These are phyloP conservation scores for Hypotaenidia philippensis DNA, from an alignment of 2,797 vertebrate species.

Conservation along the genomic window DNA sequence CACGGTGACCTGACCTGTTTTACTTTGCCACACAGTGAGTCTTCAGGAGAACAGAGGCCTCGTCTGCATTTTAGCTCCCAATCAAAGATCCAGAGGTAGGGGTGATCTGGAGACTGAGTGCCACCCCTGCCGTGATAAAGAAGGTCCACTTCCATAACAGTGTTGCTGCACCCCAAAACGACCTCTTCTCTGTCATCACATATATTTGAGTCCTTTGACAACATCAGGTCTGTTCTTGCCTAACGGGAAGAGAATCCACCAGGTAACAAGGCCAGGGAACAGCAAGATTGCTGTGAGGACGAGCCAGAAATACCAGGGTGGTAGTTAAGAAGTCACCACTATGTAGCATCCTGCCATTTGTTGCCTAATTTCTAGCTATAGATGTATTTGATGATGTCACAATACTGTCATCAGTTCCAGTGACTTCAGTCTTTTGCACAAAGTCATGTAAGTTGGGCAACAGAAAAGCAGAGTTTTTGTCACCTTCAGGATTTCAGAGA, in stretches of 20 bases:
- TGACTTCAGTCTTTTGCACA: neutral
- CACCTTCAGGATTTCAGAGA: neutral
- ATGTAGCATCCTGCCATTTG: neutral
- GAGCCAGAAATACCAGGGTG: neutral
- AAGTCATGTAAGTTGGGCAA: neutral
- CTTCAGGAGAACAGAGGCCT: neutral
- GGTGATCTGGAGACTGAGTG: neutral
- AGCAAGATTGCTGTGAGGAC: neutral
- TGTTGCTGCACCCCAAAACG: neutral
- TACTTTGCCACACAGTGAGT: neutral
- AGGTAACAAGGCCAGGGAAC: neutral
- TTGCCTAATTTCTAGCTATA: neutral
- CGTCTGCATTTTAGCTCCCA: neutral
- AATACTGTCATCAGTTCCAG: neutral
- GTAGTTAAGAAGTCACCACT: neutral
- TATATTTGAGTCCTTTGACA: neutral
- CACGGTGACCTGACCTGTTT: neutral
- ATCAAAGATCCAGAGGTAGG: neutral
- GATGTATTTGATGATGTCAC: neutral
- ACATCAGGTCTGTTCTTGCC: neutral
- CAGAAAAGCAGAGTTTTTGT: neutral
- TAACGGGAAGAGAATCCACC: neutral
- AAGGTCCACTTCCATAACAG: neutral
- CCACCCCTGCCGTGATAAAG: neutral
- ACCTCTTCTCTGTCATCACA: accelerated